phyloP scores from a whole-genome alignment of 2,113 vertebrate species.

The Enhydra lutris region DNA sequence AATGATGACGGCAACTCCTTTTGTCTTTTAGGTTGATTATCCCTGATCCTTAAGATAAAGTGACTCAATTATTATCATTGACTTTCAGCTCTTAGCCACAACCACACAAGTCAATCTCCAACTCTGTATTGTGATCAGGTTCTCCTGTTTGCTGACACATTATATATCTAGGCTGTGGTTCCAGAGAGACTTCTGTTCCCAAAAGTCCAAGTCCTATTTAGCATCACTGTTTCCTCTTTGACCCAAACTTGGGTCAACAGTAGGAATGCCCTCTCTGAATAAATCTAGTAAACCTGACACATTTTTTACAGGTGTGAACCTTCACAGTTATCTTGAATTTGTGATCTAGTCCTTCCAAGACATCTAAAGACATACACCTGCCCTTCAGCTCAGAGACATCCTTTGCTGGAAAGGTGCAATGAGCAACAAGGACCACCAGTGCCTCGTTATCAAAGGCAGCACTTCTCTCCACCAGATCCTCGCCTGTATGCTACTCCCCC shows the following conservation, averaged over 20 bases:
- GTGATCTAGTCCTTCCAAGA: neutral
- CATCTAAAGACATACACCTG: neutral
- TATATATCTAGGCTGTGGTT: neutral
- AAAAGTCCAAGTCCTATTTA: neutral
- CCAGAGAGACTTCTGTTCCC: neutral
- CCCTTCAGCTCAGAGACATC: neutral
- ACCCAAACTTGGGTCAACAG: neutral
- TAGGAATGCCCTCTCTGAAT: neutral
- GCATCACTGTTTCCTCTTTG: neutral
- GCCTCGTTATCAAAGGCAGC: neutral
- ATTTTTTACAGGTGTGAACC: neutral
- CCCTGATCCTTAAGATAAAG: constrained; percentile 63
- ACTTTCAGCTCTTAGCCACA: constrained; percentile 59
- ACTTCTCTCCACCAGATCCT: neutral
- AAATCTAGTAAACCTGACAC: neutral
- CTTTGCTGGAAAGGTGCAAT: neutral
- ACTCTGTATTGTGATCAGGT: neutral
- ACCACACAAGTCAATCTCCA: constrained; percentile 51
- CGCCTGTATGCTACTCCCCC: neutral
- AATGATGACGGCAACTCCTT: constrained; percentile 34
- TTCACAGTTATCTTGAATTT: neutral
- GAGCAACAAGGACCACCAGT: neutral
- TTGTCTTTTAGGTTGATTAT: constrained; percentile 65
- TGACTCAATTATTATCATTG: constrained; percentile 63
- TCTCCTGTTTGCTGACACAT: constrained; percentile 3